Conservation (phyloP, 2,888 invertebrate genomes). For the Drosophila kuntzei region DNA sequence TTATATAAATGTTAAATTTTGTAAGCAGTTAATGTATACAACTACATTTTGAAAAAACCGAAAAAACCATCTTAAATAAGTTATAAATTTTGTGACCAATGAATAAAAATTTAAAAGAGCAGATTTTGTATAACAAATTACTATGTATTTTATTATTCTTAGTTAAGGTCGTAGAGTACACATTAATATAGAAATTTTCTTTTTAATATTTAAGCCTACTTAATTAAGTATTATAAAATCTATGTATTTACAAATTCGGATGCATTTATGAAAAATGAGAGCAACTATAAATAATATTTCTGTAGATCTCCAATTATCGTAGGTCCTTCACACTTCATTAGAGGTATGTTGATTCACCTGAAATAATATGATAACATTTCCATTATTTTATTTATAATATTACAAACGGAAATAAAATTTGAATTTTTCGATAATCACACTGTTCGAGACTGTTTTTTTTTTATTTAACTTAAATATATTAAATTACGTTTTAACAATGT, state of each 20-base stretch:
- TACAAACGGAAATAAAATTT: slow-evolving; percentile 13
- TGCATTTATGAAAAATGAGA: slow-evolving; percentile 53
- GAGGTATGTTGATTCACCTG: slow-evolving; percentile 83
- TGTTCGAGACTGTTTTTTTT: slow-evolving; percentile 13
- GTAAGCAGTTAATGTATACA: background rate
- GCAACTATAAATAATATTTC: slow-evolving; percentile 52
- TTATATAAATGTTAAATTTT: slow-evolving; percentile 10
- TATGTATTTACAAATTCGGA: slow-evolving; percentile 63
- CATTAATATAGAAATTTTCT: slow-evolving; percentile 42
- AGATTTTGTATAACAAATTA: slow-evolving; percentile 23
- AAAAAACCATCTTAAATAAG: background rate
- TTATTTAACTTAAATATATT: slow-evolving; percentile 13
- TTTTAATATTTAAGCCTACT: slow-evolving; percentile 56
- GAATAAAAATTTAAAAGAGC: slow-evolving; percentile 1
- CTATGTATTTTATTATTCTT: slow-evolving; percentile 30
- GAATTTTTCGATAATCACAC: slow-evolving; percentile 17
- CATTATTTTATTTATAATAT: slow-evolving; percentile 18
- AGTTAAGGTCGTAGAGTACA: slow-evolving; percentile 27
- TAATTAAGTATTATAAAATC: slow-evolving; percentile 60
- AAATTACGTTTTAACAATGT: slow-evolving; percentile 15
- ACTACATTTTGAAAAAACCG: background rate
- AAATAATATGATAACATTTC: slow-evolving; percentile 52
- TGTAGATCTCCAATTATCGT: slow-evolving; percentile 59
- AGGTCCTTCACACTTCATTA: slow-evolving; percentile 68
- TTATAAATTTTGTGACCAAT: background rate